phyloP scores from a whole-genome alignment of 2,113 vertebrate species.

The Apteryx mantelli region DNA sequence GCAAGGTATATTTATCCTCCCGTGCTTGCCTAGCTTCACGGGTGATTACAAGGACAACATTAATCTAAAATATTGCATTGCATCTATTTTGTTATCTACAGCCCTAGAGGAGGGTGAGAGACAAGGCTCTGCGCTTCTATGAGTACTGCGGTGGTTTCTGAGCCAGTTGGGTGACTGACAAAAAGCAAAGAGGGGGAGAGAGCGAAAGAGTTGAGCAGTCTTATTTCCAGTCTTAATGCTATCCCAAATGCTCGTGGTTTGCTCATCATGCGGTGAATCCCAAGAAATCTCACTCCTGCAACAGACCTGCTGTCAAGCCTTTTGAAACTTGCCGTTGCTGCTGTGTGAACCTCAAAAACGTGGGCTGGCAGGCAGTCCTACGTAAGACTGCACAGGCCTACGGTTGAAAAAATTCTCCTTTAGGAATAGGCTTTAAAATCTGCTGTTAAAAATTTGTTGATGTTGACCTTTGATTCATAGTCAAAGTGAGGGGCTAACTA shows the following conservation, averaged over 20 bases:
- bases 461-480: not conserved
- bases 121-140: not conserved
- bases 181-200: not conserved
- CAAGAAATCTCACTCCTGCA: not conserved
- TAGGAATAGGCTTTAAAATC: not conserved
- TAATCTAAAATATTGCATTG: not conserved
- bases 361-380: not conserved
- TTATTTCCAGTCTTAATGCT: not conserved
- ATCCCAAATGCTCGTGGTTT: not conserved
- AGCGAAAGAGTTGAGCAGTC: too few species aligned
- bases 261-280: not conserved
- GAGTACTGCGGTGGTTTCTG: not conserved
- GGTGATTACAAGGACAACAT: not conserved
- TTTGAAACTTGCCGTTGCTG: not conserved
- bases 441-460: not conserved
- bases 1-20: not conserved
- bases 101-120: not conserved
- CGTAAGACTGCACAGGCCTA: not conserved
- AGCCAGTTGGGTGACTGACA: not conserved
- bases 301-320: not conserved
- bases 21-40: not conserved
- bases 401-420: not conserved
- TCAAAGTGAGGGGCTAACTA: not conserved
- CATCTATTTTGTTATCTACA: not conserved
- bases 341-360: not conserved